Percentiles rank a stretch among this genome's conserved stretches.
These are phyloP conservation scores for Apoderus coryli DNA, from an alignment of 2,888 invertebrate species.

Conservation along the genomic window DNA sequence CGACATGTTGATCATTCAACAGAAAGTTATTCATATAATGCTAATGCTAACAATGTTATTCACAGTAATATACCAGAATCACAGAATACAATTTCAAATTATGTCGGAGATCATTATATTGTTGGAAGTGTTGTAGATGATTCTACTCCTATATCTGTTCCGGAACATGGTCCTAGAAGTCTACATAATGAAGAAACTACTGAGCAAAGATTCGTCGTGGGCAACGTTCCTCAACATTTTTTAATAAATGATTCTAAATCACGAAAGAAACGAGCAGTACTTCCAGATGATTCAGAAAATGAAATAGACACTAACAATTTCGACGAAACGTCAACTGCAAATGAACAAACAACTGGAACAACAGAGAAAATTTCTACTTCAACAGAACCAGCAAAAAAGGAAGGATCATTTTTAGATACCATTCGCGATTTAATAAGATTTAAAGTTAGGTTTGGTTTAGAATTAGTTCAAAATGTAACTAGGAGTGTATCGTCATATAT, in stretches of 20 bases:
- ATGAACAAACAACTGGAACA: background rate
- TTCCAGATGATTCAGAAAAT: slow-evolving; percentile 12
- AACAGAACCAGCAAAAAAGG: background rate
- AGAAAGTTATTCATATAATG: slow-evolving; percentile 17
- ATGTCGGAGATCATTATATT: slow-evolving; percentile 21
- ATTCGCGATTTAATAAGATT: slow-evolving; percentile 50
- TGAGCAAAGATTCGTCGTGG: slow-evolving; percentile 13
- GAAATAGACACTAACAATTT: slow-evolving; percentile 9
- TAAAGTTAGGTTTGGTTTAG: slow-evolving; percentile 51
- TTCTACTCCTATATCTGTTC: slow-evolving; percentile 43
- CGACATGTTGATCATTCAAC: slow-evolving; percentile 21
- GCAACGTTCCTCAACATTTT: slow-evolving; percentile 10
- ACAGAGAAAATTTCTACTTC: slow-evolving; percentile 2
- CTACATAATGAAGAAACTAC: slow-evolving; percentile 14
- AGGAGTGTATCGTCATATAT: slow-evolving; percentile 35
- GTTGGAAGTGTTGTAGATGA: slow-evolving; percentile 39
- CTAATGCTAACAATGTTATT: slow-evolving; percentile 13
- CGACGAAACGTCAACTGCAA: background rate
- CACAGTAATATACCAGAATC: slow-evolving; percentile 24
- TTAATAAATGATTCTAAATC: slow-evolving; percentile 13
- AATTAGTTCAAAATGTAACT: slow-evolving; percentile 51
- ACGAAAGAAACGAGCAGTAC: slow-evolving; percentile 16
- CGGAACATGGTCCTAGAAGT: slow-evolving; percentile 48
- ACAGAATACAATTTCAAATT: background rate
- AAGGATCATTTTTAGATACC: slow-evolving; percentile 36